A percentile compares a stretch with the other conserved stretches of the same genome.
These are phyloP conservation scores for Tyto alba DNA, from an alignment of 2,113 vertebrate genomes.

Conservation along the genomic window DNA sequence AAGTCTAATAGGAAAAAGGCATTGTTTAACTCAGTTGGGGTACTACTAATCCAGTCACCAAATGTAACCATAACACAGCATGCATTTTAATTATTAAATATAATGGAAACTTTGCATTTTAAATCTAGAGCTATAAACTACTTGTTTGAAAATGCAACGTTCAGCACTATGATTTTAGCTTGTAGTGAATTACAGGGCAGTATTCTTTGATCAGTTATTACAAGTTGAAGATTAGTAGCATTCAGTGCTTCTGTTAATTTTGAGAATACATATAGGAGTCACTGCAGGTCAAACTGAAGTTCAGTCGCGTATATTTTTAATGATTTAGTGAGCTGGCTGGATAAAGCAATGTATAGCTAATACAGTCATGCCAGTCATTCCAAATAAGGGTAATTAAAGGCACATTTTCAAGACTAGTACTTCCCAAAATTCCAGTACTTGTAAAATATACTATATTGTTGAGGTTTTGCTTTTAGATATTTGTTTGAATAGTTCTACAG, in stretches of 20 bases:
- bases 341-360: background rate
- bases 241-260: conserved; percentile 48
- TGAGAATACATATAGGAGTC: conserved; percentile 24
- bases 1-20: conserved; percentile 51
- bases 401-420: background rate
- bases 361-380: background rate
- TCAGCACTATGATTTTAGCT: conserved; percentile 36
- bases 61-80: conserved; percentile 55
- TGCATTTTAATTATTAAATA: conserved; percentile 61
- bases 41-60: conserved; percentile 58
- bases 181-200: conserved; percentile 35
- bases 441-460: background rate
- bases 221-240: conserved; percentile 14
- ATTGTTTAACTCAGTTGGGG: conserved; percentile 52
- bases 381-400: background rate
- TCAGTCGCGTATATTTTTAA: conserved; percentile 28
- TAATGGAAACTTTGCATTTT: conserved; percentile 56
- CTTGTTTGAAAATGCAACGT: conserved; percentile 42
- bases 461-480: background rate
- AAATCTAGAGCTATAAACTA: conserved; percentile 26
- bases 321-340: conserved; percentile 25
- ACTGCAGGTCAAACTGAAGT: conserved; percentile 39
- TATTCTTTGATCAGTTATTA: conserved; percentile 59
- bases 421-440: background rate
- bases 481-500: background rate